phyloP scores from a whole-genome alignment of 2,888 invertebrate species.

The Muschampia plurimacula region DNA sequence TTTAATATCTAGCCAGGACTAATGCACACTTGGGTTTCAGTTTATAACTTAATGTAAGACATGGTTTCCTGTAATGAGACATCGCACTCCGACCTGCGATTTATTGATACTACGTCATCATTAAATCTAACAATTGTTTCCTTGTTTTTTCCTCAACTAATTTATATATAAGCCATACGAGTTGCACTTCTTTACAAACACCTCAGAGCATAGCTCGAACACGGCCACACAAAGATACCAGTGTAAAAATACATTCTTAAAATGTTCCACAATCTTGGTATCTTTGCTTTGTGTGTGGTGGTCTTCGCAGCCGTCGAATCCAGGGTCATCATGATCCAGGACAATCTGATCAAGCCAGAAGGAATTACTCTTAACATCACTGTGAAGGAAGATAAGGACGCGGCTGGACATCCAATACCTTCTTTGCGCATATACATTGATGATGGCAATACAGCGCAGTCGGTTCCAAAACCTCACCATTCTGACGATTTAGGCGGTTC shows the following conservation, averaged over 20 bases:
- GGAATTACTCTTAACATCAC: conserved; percentile 20
- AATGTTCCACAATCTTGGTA: conserved; percentile 20
- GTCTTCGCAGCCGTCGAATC: conserved; percentile 1
- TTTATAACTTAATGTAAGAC: no score
- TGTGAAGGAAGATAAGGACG: conserved; percentile 17
- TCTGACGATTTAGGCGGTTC: not conserved
- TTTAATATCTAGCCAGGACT: no score
- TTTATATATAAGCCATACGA: not conserved
- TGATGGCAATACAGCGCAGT: not conserved
- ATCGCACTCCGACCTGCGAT: not conserved
- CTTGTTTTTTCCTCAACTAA: not conserved
- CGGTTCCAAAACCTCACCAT: not conserved
- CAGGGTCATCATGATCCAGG: conserved; percentile 23
- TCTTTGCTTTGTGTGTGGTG: conserved; percentile 7
- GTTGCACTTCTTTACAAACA: not conserved
- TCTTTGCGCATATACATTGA: conserved; percentile 7
- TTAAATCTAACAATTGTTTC: no score
- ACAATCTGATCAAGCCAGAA: conserved; percentile 11
- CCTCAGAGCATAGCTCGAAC: not conserved
- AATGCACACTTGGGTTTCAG: no score
- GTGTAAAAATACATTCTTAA: conserved; percentile 10
- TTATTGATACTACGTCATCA: not conserved
- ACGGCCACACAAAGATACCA: not conserved
- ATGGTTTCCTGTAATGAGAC: not conserved
- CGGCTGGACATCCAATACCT: conserved; percentile 7